Evolutionary conservation across 2,113 vertebrate genomes (phyloP).

Genomic region (human): GRCh38 chr7:121631001-121631500

Average conservation of each 20-base stretch:
- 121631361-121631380: neutral
- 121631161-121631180: neutral
- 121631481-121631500: neutral
- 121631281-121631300: neutral
- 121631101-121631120: neutral
- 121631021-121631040: neutral
- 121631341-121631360: neutral
- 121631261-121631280: neutral
- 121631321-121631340: neutral
- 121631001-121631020: neutral
- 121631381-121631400: neutral
- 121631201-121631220: neutral
- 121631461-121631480: neutral
- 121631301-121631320: neutral
- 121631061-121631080: neutral
- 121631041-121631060: neutral
- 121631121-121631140: neutral
- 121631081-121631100: neutral
- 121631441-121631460: neutral
- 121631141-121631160: neutral
- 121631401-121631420: no score
- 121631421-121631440: neutral
- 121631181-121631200: neutral
- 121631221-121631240: neutral
- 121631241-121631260: neutral